These are phyloP conservation scores for Melanerpes formicivorus DNA, from an alignment of 2,113 vertebrate genomes.

Conservation along the genomic window DNA sequence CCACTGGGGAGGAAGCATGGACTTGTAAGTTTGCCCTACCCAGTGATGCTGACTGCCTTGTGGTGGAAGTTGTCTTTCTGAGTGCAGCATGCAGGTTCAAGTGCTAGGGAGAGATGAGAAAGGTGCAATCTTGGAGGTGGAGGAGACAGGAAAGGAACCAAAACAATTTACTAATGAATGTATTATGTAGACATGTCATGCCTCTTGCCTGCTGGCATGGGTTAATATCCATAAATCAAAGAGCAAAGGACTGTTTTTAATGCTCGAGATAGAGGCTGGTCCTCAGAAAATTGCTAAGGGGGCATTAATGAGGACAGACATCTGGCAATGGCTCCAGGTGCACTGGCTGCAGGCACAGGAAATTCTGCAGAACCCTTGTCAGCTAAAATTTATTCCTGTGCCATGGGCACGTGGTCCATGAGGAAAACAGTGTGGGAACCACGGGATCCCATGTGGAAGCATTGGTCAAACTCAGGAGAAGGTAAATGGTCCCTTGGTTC, in stretches of 20 bases:
- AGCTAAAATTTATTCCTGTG: constrained; percentile 35
- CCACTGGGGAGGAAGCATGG: not conserved
- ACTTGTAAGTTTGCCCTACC: not conserved
- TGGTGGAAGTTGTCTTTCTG: not conserved
- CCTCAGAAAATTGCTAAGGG: constrained; percentile 59
- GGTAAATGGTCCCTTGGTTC: not conserved
- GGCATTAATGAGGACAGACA: constrained; percentile 57
- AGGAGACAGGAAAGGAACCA: constrained; percentile 14
- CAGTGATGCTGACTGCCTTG: not conserved
- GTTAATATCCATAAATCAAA: constrained; percentile 70
- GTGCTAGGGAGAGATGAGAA: not conserved
- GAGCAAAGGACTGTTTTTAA: constrained; percentile 60
- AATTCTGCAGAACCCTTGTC: constrained; percentile 9
- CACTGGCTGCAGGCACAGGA: not conserved
- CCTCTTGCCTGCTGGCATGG: constrained; percentile 52
- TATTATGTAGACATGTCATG: constrained; percentile 58
- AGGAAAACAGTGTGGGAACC: not conserved
- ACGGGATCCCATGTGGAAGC: rapidly evolving
- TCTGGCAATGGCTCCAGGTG: constrained; percentile 56
- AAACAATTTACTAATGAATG: constrained; percentile 54
- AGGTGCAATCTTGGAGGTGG: not conserved
- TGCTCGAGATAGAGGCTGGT: constrained; percentile 59
- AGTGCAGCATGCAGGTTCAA: not conserved
- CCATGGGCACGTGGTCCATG: not conserved
- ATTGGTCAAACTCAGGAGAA: not conserved